Conservation (phyloP, 2,113 vertebrate genomes). For the Lethenteron camtschaticum region DNA sequence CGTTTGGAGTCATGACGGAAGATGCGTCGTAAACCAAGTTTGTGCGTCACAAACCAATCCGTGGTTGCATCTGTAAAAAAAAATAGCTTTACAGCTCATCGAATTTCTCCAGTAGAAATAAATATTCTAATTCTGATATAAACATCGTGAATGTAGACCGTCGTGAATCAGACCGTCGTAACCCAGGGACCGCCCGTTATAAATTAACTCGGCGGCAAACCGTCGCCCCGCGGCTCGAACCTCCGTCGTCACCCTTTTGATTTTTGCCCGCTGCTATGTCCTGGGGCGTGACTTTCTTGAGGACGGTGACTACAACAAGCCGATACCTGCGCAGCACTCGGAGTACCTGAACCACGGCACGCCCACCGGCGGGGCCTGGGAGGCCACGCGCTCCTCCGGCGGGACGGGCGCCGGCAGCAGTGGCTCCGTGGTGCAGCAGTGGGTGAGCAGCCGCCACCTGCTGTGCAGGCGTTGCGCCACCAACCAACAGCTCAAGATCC, state of each 20-base stretch:
- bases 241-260: background rate
- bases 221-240: background rate
- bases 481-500: conserved; percentile 70
- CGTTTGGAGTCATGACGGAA: no score
- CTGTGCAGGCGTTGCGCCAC: conserved; percentile 73
- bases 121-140: background rate
- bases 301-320: conserved; percentile 98
- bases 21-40: no score
- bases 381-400: conserved; percentile 19
- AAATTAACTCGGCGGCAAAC: background rate
- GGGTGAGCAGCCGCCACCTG: conserved; percentile 79
- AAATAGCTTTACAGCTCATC: no score
- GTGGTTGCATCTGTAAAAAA: no score
- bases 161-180: background rate
- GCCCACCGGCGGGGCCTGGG: background rate
- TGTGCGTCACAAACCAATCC: no score
- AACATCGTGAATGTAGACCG: background rate
- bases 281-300: conserved; percentile 17
- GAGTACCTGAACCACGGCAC: conserved; percentile 80
- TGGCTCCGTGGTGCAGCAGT: conserved; percentile 38
- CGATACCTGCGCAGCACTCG: conserved; percentile 78
- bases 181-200: background rate
- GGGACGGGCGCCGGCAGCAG: conserved; percentile 18
- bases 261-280: background rate
- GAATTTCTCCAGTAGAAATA: background rate